Base-by-base conservation (phyloP, 2,113 vertebrate species). In the Dasyornis broadbenti region DNA sequence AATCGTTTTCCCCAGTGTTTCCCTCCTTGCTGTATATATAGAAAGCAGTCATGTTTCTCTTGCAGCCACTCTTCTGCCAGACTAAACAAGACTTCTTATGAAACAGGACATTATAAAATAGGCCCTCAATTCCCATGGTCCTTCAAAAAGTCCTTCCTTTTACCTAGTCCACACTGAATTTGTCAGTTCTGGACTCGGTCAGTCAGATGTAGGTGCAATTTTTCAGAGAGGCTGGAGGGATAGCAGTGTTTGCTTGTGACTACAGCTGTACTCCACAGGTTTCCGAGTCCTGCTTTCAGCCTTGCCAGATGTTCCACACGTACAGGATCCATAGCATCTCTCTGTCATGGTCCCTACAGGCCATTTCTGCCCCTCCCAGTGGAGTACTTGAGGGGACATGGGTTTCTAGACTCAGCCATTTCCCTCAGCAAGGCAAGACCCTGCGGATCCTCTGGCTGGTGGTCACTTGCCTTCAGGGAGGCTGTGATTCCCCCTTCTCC, bases 31-130 rank as follows among this genome's bases (percentile, higher is more conserved):
- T 68, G 68, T 92, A 93, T 94, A 94, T 94, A 88, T 93, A 88
- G 92, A 90, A 94, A 92, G 63, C 68, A 88, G 70, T 85, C 54
- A 45, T 90, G 71, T 93, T 94, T 94, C 76, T 59, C 71, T 94
- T 81, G 54, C 71, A 93, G 86, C 59, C 54, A 69, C 30, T 59
- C 56, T 93, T 88, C 76, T 90, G 86, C 88, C 90, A 94, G 82
- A 69, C 88, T 93, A 95, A 96, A 89, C 92, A 93, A 88, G 85
- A 50, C 15, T 89, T 10, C 0, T 93, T 92, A 93, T 73, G 90
- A 96, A 97, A 96, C 60, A 80, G 68, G 82, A 73, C 59, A 40
- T 94, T 76, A 54, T 86, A 94, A 93, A 90, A 90, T 78, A 83
- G 45, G 54, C 19, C 56, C 33, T 75, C 35, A 69, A 63, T 60